Evolutionary conservation across 2,888 invertebrate genomes (phyloP), one percentile per base, ranked within the genome.

Genomic region (Cheilosia soror): DNA sequence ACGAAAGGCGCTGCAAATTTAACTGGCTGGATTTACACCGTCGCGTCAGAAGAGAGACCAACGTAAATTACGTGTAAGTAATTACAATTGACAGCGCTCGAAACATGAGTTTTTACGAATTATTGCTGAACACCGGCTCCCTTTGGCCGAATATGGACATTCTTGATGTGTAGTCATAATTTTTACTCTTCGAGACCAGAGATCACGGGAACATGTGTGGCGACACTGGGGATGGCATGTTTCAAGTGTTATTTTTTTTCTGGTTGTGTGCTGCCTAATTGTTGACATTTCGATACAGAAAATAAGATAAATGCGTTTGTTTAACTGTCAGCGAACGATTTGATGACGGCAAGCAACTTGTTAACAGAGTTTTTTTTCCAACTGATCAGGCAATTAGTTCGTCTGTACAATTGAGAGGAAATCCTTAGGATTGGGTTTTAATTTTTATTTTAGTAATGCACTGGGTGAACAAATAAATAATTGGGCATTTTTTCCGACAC

Each of bases 71-170:
- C 76, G 80, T 85, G 84, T 80, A 80, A 85, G 71, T 85, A 85
- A 85, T 85, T 85, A 62, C 80, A 85, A 85, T 80, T 85, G 80
- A 85, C 84, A 84, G 66, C 80, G 55, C 65, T 80, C 68, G 51
- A 37, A 63, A 83, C 83, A 84, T 79, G 79, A 47, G 6, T 84
- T 84, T 78, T 78, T 73, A 53, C 73, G 68, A 69, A 69, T 72
- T 51, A 62, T 57, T 60, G 68, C 44, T 33, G 40, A n/a, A n/a
- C 57, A 31, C 47, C 42, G 68, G 49, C 33, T 73, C 77, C 63
- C 75, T 79, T 84, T 53, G 77, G 63, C 20, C 20, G 57, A 33
- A 65, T n/a, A 37, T 66, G 51, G 33, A 31, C 68, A 57, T 42
- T 84, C 68, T 73, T 37, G 63, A 63, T 57, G 33, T 53, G 51